phyloP scores from a whole-genome alignment of 2,888 invertebrate genomes.

The Gastracanthus pulcherrimus region DNA sequence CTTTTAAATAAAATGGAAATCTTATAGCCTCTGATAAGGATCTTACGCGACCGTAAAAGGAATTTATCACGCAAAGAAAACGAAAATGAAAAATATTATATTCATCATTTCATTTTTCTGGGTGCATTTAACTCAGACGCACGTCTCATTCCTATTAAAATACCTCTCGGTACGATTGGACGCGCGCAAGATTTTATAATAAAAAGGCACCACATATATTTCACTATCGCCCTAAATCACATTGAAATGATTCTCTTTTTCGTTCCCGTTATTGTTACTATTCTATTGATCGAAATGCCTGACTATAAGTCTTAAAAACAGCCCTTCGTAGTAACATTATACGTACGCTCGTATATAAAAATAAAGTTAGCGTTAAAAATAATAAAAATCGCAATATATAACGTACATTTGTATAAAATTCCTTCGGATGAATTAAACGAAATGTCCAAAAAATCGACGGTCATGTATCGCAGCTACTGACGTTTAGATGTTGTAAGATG shows the following conservation, averaged over 20 bases:
- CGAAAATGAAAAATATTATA: neutral
- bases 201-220: neutral
- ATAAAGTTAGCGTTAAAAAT: constrained; percentile 54
- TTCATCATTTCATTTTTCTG: constrained; percentile 4
- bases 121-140: neutral
- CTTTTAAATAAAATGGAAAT: neutral
- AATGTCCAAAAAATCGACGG: constrained; percentile 37
- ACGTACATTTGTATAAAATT: constrained; percentile 50
- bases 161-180: constrained; percentile 48
- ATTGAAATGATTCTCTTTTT: constrained; percentile 14
- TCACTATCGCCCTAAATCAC: constrained; percentile 7
- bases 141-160: neutral
- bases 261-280: constrained; percentile 3
- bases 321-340: constrained; percentile 58
- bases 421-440: constrained; percentile 32
- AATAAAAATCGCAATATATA: constrained; percentile 42
- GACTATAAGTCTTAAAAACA: constrained; percentile 36
- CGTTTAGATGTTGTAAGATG: constrained; percentile 88
- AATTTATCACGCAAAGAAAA: neutral
- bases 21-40: neutral
- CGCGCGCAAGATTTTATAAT: neutral
- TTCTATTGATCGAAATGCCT: constrained; percentile 28
- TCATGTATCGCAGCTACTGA: constrained; percentile 87
- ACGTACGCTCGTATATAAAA: constrained; percentile 69
- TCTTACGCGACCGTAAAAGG: neutral